Evolutionary conservation across 64 coral and sea anemone species (phyloP).

Genomic region (Dendronephthya gigantea): DNA sequence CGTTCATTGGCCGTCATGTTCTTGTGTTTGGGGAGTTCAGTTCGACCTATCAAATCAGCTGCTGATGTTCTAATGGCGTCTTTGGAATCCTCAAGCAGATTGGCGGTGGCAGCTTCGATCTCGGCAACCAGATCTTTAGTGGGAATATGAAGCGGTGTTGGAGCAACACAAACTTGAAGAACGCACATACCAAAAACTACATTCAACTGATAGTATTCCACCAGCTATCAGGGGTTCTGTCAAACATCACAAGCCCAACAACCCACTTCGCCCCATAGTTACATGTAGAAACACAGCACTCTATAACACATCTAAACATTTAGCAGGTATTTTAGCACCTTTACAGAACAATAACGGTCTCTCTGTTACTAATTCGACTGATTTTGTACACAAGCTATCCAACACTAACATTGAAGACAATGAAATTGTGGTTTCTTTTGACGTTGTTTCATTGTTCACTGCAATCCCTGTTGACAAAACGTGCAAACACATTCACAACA

Average conservation of each 20-base stretch:
- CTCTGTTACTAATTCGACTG: slow-evolving; percentile 26
- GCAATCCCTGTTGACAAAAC: slow-evolving; percentile 20
- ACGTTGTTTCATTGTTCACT: slow-evolving; percentile 21
- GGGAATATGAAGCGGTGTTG: background rate
- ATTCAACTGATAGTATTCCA: no score
- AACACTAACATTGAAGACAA: background rate
- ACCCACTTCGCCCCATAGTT: background rate
- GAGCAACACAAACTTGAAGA: slow-evolving; percentile 17
- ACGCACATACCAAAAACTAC: slow-evolving; percentile 20
- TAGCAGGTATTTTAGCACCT: slow-evolving; percentile 19
- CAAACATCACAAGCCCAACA: slow-evolving; percentile 17
- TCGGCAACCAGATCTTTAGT: background rate
- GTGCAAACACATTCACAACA: background rate
- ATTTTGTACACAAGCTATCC: slow-evolving; percentile 1
- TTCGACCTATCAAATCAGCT: background rate
- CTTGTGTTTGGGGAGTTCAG: background rate
- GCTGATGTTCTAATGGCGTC: background rate
- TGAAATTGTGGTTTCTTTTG: background rate
- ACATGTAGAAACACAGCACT: no score
- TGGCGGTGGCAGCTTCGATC: background rate
- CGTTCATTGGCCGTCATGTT: slow-evolving; percentile 16
- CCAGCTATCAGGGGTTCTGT: slow-evolving; percentile 24
- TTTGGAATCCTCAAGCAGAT: background rate
- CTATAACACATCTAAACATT: no score
- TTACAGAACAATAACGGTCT: slow-evolving; percentile 31